Evolutionary conservation across 2,888 invertebrate genomes (phyloP), one percentile per base, ranked within the genome.

Genomic region (Hartigia nigra): DNA sequence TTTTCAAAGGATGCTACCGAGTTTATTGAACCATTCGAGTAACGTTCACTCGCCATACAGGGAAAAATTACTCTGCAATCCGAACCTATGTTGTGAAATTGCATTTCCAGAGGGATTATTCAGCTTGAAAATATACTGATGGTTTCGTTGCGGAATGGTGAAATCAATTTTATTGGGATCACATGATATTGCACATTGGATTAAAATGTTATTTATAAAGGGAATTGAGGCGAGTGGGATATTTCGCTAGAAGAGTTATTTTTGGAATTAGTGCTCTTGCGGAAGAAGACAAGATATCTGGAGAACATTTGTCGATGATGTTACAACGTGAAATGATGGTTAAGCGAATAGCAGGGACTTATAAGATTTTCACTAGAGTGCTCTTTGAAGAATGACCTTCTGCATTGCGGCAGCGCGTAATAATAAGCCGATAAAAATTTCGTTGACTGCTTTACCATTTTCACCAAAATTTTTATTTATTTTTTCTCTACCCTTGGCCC

Each of bases 1-100:
- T 81, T 84, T 84, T 83, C 80, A 84, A 69, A 74, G 70, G 79
- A 80, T 79, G 80, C 55, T 23, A 55, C 55, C 23, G 23, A 55
- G 55, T 55, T 55, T 55, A 55, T 55, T 55, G 55, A 55, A 55
- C 55, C 55, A 2, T 55, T 55, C 14, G 23, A 55, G 55, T 55
- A 55, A 23, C 55, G 55, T 55, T 23, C 55, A 9, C 55, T 55
- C 23, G 55, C 23, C 55, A 23, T 23, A 23, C 9, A 23, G 55
- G 55, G 55, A 23, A 55, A 9, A 23, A 55, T 9, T 55, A 23
- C 55, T 5, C 23, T 23, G 55, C 55, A 55, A 55, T 55, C 23
- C 14, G 55, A 55, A 9, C 23, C 23, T 55, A 23, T 55, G 55
- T 23, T 55, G 23, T 1, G 55, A 23, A 14, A 23, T 9, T 14